Evolutionary conservation across 2,797 vertebrate genomes (phyloP), one percentile per base, ranked within the genome.

Genomic region (Macropodus opercularis): DNA sequence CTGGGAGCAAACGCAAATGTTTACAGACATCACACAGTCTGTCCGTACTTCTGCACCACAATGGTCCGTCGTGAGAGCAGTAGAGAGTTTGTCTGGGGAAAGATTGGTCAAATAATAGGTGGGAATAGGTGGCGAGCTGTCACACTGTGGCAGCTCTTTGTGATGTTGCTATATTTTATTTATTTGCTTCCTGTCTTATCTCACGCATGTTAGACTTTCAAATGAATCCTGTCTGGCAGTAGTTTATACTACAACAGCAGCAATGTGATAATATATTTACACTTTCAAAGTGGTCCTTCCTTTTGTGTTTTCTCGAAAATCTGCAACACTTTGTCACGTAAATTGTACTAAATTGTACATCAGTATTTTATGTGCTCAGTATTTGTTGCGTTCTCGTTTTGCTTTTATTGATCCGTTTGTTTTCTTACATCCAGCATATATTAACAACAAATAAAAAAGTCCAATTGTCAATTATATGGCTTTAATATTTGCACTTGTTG

Each of bases 1-100:
- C 67, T 75, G 84, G 80, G 83, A 87, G 80, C 72, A 86, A 91
- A 87, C 86, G 84, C 90, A 91, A 89, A 92, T 89, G 86, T 87
- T 89, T 89, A 81, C 87, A 87, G 90, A 91, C 84, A 86, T 85
- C 80, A 83, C 79, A 84, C 83, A 84, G 81, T 86, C 79, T 69
- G 81, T 69, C 77, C 53, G 41, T 50, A 84, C 75, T 79, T 61
- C 67, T 81, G 86, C 77, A 63, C 69, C 83, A 82, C 77, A 80
- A 84, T 77, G 85, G 71, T 80, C 82, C 79, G 85, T 70, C 61
- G 63, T 68, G 60, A 65, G 63, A 73, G 73, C 51, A 54, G 36
- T 42, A 31, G 56, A 31, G 65, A 57, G 71, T 63, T 62, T 57
- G 50, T 61, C 57, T 43, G 31, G 49, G 43, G 38, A 56, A 54